Evolutionary conservation across 2,797 vertebrate genomes (phyloP).

Genomic region (Thaleichthys pacificus): DNA sequence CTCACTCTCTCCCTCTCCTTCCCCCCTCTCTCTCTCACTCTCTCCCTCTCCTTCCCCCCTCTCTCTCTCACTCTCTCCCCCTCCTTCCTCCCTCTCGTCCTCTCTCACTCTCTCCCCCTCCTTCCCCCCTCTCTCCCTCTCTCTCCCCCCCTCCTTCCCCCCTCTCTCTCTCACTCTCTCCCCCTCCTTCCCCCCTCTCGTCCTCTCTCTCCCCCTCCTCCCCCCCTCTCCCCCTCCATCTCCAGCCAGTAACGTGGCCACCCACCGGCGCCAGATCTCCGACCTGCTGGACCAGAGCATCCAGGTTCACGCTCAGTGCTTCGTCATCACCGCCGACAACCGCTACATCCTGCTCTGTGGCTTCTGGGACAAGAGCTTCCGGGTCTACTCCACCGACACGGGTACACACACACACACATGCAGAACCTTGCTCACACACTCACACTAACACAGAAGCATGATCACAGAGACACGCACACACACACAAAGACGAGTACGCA

Average conservation of each 20-base stretch:
- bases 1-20: neutral
- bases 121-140: neutral
- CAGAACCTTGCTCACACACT: conserved; percentile 23
- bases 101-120: neutral
- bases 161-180: too few species aligned
- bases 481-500: neutral
- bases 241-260: conserved; percentile 84
- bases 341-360: conserved; percentile 95
- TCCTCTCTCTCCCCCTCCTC: neutral
- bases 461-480: neutral
- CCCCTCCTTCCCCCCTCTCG: too few species aligned
- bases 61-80: neutral
- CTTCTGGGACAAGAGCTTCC: conserved; percentile 99
- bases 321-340: conserved; percentile 93
- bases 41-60: neutral
- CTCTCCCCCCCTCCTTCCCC: too few species aligned
- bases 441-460: conserved; percentile 20
- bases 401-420: conserved; percentile 69
- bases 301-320: conserved; percentile 93
- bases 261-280: conserved; percentile 91
- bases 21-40: neutral
- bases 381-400: conserved; percentile 94
- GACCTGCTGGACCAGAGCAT: conserved; percentile 98
- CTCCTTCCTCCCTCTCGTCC: neutral
- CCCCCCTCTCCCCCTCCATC: conserved; percentile 14